A percentile compares a stretch with the other conserved stretches of the same genome.
Evolutionary conservation across 2,113 vertebrate genomes (phyloP).

Genomic region (Catagonus wagneri): DNA sequence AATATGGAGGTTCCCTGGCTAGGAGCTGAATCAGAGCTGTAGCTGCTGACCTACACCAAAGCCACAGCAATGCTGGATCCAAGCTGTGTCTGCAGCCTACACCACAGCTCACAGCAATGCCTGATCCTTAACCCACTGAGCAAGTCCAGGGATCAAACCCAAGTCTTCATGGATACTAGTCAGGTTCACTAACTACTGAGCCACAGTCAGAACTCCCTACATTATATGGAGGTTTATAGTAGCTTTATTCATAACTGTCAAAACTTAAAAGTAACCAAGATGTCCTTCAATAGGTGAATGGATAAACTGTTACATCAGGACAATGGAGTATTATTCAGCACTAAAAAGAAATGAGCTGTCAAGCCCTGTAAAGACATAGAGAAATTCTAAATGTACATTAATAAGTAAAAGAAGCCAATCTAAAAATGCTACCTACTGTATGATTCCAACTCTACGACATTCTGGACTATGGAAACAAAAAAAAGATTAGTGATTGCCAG

Average conservation of each 20-base stretch:
- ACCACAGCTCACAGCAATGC: too few species aligned
- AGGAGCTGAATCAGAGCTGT: too few species aligned
- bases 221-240: too few species aligned
- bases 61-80: too few species aligned
- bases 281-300: neutral
- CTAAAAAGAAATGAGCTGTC: neutral
- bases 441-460: neutral
- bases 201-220: too few species aligned
- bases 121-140: too few species aligned
- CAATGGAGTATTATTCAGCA: neutral
- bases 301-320: neutral
- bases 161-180: too few species aligned
- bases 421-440: neutral
- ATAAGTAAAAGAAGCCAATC: neutral
- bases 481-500: neutral
- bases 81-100: too few species aligned
- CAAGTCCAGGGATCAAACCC: too few species aligned
- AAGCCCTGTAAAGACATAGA: neutral
- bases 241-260: neutral
- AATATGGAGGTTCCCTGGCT: too few species aligned
- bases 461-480: neutral
- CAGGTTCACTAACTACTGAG: too few species aligned
- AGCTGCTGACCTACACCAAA: too few species aligned
- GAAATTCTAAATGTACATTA: neutral
- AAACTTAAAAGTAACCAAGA: neutral